phyloP scores from a whole-genome alignment of 2,888 invertebrate species.

The Caenorhabditis macrosperma region DNA sequence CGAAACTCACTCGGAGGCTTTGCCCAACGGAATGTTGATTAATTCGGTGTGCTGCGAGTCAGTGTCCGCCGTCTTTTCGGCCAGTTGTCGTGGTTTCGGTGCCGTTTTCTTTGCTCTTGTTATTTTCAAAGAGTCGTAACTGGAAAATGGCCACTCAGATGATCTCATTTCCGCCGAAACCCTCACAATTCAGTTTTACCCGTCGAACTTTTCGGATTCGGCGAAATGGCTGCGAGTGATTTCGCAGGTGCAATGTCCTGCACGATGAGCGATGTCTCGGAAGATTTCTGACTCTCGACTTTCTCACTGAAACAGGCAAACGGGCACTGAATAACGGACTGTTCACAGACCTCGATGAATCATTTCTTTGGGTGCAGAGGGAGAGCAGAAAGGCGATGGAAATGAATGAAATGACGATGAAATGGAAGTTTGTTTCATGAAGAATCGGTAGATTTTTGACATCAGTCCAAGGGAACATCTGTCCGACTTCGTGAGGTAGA shows the following conservation, averaged over 20 bases:
- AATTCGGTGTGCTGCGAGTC: slow-evolving; percentile 50
- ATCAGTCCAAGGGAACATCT: slow-evolving; percentile 34
- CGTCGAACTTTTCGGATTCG: background rate
- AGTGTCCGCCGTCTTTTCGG: slow-evolving; percentile 12
- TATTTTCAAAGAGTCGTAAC: slow-evolving; percentile 44
- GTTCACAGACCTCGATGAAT: background rate
- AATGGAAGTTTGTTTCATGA: slow-evolving; percentile 25
- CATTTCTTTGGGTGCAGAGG: slow-evolving; percentile 8
- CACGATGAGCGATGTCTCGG: slow-evolving; percentile 3
- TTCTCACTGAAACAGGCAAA: slow-evolving; percentile 3
- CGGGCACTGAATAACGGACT: background rate
- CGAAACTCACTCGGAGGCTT: slow-evolving; percentile 31
- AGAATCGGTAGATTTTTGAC: slow-evolving; percentile 26
- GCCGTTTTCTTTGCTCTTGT: slow-evolving; percentile 25
- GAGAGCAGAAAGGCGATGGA: slow-evolving; percentile 1
- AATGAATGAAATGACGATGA: background rate
- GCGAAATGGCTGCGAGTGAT: background rate
- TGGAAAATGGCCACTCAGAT: background rate
- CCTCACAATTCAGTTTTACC: background rate
- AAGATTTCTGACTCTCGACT: background rate
- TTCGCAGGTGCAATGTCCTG: background rate
- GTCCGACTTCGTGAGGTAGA: slow-evolving; percentile 5
- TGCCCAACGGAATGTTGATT: slow-evolving; percentile 39
- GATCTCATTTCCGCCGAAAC: background rate
- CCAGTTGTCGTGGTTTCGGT: background rate